Evolutionary conservation across 2,888 invertebrate genomes (phyloP), one percentile per base, ranked within the genome.

Genomic region (Pheosia gnoma): DNA sequence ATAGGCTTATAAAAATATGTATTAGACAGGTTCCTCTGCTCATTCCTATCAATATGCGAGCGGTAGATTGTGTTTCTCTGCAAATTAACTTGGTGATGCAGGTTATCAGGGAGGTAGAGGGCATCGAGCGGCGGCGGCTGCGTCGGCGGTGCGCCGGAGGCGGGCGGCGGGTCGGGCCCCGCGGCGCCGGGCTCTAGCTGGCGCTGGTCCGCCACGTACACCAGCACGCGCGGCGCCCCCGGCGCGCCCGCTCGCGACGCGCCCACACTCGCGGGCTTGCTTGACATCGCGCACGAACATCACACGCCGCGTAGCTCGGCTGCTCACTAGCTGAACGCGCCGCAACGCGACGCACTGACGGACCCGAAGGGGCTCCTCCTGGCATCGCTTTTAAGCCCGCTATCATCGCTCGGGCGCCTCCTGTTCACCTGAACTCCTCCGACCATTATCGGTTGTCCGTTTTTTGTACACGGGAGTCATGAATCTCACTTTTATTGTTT

Each of bases 251-350:
- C 89, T 89, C 93, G 90, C 88, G 91, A 85, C 89, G 94, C 90
- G 93, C 88, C 94, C 91, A 95, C 94, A 90, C 95, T 95, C 94
- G 96, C 96, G 96, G 96, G 95, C 96, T 96, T 96, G 94, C 95
- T 95, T 94, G 96, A 95, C 96, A 96, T 96, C 94, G 94, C 95
- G 94, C 94, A 94, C 94, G 94, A 95, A 95, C 96, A 96, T 96
- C 95, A 96, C 95, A 95, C 95, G 91, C 87, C 85, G 84, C 88
- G 84, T 81, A 80, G 82, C 87, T 86, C 84, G 82, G 84, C 88
- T 86, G 87, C 88, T 89, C 86, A 87, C 88, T 89, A 89, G 84
- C 90, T 89, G 86, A 84, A 82, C 81, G 85, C 87, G 79, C 84
- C 82, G 78, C 81, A 78, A 82, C 82, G 83, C 82, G 84, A 82